Percentiles rank a stretch among this genome's conserved stretches.
Evolutionary conservation across 2,888 invertebrate species (phyloP).

Genomic region (Rotaria macrura): DNA sequence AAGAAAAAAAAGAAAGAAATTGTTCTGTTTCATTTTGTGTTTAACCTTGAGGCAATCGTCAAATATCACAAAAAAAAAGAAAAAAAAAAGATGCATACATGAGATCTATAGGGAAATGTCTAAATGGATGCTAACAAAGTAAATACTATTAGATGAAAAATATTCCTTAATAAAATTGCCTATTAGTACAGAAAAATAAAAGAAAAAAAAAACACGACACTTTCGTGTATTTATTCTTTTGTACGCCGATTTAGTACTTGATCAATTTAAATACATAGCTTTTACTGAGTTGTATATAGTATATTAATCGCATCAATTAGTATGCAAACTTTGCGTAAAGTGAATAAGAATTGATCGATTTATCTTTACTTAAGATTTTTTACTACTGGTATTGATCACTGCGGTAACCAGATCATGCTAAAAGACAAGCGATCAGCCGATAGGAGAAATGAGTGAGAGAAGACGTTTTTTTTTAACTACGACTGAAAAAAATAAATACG

Average conservation of each 20-base stretch:
- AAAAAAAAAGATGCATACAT: neutral
- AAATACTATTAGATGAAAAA: neutral
- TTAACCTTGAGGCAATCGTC: neutral
- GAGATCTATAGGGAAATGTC: neutral
- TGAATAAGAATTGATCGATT: neutral
- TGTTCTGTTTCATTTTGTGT: neutral
- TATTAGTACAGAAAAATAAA: neutral
- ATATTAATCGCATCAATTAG: no score
- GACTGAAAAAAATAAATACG: neutral
- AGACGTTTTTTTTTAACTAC: neutral
- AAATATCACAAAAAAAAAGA: neutral
- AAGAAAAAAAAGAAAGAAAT: neutral
- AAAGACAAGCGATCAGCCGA: neutral
- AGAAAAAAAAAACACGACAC: neutral
- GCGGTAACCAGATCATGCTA: neutral
- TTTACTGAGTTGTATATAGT: no score
- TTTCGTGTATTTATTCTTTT: neutral
- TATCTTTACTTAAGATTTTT: neutral
- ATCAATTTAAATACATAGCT: no score
- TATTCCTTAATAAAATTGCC: neutral
- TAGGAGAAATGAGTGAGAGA: neutral
- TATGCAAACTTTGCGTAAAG: no score
- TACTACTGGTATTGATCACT: neutral
- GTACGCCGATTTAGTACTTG: neutral
- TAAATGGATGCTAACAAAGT: neutral